Conservation (phyloP, 2,797 vertebrate species). For the Peromyscus aztecus region DNA sequence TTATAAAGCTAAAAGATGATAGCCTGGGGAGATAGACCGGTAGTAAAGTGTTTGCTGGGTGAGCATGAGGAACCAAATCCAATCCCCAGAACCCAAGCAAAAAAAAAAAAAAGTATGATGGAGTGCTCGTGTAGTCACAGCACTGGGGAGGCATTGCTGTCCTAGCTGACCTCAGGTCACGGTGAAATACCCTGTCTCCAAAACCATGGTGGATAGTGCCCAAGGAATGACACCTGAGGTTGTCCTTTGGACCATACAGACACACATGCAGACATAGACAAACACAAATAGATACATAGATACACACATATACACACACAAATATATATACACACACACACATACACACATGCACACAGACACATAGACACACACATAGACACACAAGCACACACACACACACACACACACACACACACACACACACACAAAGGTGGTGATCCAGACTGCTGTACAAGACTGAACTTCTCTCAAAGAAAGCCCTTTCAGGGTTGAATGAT, state of each 20-base stretch:
- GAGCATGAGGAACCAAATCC: neutral
- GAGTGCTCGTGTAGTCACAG: neutral
- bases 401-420: neutral
- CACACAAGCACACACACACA: neutral
- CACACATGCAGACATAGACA: neutral
- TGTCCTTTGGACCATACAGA: neutral
- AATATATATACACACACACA: too few species aligned
- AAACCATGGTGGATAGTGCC: neutral
- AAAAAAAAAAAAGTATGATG: neutral
- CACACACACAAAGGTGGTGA: neutral
- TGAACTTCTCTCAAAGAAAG: neutral
- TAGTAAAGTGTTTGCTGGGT: neutral
- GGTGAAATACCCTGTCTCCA: neutral
- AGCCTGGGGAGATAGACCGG: neutral
- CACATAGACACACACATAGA: too few species aligned
- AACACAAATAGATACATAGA: too few species aligned
- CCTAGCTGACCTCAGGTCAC: neutral
- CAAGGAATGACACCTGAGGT: neutral
- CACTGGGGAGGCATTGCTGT: neutral
- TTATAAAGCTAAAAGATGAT: neutral
- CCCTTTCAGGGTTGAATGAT: neutral
- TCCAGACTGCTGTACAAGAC: neutral
- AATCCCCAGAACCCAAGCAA: neutral
- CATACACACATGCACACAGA: too few species aligned
- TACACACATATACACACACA: too few species aligned